Base-by-base conservation (phyloP, 1,140 invertebrate genomes). In the Nephila pilipes region DNA sequence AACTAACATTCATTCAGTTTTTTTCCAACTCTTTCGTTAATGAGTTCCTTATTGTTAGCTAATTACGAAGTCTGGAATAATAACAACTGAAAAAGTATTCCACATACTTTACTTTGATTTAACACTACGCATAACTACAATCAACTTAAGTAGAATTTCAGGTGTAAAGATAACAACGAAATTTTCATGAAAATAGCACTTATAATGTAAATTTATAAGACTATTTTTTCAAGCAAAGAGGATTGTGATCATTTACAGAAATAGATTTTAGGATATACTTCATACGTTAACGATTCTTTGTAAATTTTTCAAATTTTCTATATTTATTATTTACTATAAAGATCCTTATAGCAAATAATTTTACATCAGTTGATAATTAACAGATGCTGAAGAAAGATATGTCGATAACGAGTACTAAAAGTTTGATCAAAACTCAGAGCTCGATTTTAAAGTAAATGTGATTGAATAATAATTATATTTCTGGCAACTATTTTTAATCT, bases 1-100 rank as follows among this genome's bases (percentile, higher is more conserved):
- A 81, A 81, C 38, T 4, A 81, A 20, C 80, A 81, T 8, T 55
- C 46, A 81, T 6, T 65, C 25, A 1, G 10, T n/a, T 81, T 81
- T 81, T 81, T 54, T n/a, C n/a, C 46, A 81, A 38, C 80, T 36
- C 29, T 75, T 22, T 18, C 54, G 80, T 54, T 81, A 55, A 81
- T n/a, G 38, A 75, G 69, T 75, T 75, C 18, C 1, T 46, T 46
- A 81, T 81, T 46, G 80, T 81, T 81, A 81, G 80, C 80, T 81
- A 81, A 81, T 81, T 81, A 81, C 80, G 54, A 54, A 81, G 2
- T 46, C 25, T 3, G 18, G 29, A 32, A 32, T 75, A 14, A 29
- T 36, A 20, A 14, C 29, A 18, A 75, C 1, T 18, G 18, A 75
- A 32, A 75, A 75, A 32, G 29, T 36, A 75, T 18, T 75, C 20